Percentiles rank a stretch among this genome's conserved stretches.
Conservation (phyloP, 2,888 invertebrate species). For the Leucania comma region DNA sequence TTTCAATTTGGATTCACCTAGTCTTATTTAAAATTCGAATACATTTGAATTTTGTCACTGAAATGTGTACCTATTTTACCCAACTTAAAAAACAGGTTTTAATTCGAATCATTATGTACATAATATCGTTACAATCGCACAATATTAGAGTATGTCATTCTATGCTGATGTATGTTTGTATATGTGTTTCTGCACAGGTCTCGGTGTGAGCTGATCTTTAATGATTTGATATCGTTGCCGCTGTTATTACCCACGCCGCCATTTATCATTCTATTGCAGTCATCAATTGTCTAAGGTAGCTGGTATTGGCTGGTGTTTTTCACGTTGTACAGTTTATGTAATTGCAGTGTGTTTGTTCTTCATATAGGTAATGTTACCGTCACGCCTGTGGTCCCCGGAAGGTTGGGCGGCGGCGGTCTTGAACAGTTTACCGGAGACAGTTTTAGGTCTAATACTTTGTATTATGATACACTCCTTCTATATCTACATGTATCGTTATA, state of each 20-base stretch:
- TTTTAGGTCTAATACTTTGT: conserved; percentile 28
- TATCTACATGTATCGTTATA: not conserved
- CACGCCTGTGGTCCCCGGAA: conserved; percentile 12
- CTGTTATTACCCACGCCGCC: conserved; percentile 55
- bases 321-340: conserved; percentile 41
- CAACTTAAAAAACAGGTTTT: not conserved
- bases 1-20: not conserved
- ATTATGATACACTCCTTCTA: not conserved
- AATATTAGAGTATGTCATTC: no score
- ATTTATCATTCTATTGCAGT: conserved; percentile 56
- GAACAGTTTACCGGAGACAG: conserved; percentile 40
- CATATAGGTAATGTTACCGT: conserved; percentile 31
- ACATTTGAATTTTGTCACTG: not conserved
- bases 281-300: conserved; percentile 52
- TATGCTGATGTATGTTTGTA: not conserved
- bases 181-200: no score
- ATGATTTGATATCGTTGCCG: conserved; percentile 64
- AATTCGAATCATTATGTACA: no score
- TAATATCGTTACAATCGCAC: no score
- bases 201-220: conserved; percentile 47
- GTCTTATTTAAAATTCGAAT: not conserved
- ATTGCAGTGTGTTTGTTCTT: conserved; percentile 26
- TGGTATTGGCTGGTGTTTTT: conserved; percentile 13
- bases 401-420: conserved; percentile 31
- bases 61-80: not conserved